These are phyloP conservation scores for Cephus sareptanus DNA, from an alignment of 2,888 invertebrate species.

Conservation along the genomic window DNA sequence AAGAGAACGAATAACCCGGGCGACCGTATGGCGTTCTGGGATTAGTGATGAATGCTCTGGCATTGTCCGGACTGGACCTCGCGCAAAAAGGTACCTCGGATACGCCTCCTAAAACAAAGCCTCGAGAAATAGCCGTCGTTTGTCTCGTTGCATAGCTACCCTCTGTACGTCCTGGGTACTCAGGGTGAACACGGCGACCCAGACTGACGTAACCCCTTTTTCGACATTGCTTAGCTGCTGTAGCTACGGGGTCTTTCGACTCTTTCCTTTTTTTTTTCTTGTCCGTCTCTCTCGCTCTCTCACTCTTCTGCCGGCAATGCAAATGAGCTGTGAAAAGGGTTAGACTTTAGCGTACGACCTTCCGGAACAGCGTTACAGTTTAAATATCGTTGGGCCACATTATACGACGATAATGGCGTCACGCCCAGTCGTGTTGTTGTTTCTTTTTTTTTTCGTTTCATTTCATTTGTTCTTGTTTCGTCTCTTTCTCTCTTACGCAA, in stretches of 20 bases:
- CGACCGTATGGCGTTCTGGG: conserved; percentile 29
- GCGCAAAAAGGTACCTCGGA: conserved; percentile 47
- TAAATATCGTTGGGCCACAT: conserved; percentile 60
- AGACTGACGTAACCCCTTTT: conserved; percentile 4
- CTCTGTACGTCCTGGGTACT: conserved; percentile 14
- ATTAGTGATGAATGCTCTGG: conserved; percentile 42
- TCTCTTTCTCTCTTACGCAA: background rate
- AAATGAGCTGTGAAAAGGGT: conserved; percentile 59
- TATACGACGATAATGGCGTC: conserved; percentile 56
- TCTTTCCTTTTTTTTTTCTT: conserved; percentile 21
- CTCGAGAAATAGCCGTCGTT: conserved; percentile 45
- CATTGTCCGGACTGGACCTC: conserved; percentile 46
- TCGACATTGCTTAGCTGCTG: conserved; percentile 12
- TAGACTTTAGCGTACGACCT: conserved; percentile 30
- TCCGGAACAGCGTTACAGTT: conserved; percentile 55
- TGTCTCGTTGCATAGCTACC: conserved; percentile 26
- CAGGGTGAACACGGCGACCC: background rate
- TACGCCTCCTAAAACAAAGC: conserved; percentile 53
- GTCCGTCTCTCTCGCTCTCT: conserved; percentile 25
- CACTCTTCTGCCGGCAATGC: conserved; percentile 42
- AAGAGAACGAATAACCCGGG: background rate
- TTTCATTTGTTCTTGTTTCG: background rate
- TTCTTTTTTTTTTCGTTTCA: conserved; percentile 17
- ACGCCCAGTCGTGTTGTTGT: conserved; percentile 49
- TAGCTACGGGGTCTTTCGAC: conserved; percentile 10